phyloP scores from a whole-genome alignment of 2,113 vertebrate genomes.

The Chionis minor region DNA sequence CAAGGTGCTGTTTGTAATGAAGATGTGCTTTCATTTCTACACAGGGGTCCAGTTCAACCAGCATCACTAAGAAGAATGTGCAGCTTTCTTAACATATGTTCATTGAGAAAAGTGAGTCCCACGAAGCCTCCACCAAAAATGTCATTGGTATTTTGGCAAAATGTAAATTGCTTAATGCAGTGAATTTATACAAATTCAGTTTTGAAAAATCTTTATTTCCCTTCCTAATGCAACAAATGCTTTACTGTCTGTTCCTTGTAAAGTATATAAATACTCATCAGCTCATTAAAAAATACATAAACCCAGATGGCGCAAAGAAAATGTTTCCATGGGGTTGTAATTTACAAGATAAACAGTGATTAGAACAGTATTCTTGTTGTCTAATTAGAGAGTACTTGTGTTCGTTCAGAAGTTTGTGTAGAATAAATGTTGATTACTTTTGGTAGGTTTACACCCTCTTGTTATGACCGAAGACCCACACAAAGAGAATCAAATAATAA shows the following conservation, averaged over 20 bases:
- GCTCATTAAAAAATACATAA: constrained; percentile 25
- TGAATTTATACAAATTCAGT: background rate
- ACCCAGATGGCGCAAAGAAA: constrained; percentile 19
- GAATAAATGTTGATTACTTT: background rate
- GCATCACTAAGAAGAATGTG: background rate
- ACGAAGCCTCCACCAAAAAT: background rate
- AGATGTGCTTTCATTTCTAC: background rate
- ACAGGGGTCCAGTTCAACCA: background rate
- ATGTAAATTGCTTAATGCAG: background rate
- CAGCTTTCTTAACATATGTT: background rate
- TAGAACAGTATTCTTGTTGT: constrained; percentile 11
- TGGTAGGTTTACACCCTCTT: background rate
- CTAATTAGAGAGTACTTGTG: constrained; percentile 3
- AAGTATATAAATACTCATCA: constrained; percentile 13
- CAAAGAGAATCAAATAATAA: background rate
- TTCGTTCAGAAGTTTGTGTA: background rate
- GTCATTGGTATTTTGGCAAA: background rate
- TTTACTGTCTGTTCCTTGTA: background rate
- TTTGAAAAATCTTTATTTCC: background rate
- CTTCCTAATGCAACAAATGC: background rate
- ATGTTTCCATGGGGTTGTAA: constrained; percentile 6
- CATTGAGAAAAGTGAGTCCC: background rate
- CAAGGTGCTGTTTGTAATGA: background rate
- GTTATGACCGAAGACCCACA: background rate
- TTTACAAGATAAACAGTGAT: constrained; percentile 42